Percentiles rank a stretch among this genome's conserved stretches.
Evolutionary conservation across 2,888 invertebrate genomes (phyloP).

Genomic region (Cryptus viduatorius): DNA sequence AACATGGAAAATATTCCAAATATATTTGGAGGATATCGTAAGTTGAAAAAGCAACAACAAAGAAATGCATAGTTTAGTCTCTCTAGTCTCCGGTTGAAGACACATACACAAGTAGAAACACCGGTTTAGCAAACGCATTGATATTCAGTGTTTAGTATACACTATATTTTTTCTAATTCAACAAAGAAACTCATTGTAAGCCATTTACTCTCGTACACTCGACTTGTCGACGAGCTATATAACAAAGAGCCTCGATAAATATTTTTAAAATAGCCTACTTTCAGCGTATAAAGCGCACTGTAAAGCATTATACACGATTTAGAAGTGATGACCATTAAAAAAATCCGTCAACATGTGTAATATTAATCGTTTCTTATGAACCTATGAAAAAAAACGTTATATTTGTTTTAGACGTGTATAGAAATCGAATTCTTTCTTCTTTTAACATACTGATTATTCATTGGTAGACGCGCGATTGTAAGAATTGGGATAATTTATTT

Average conservation of each 20-base stretch:
- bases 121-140: constrained; percentile 48
- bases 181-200: constrained; percentile 23
- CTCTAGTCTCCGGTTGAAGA: constrained; percentile 54
- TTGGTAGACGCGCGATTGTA: background rate
- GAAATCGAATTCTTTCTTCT: background rate
- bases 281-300: constrained; percentile 39
- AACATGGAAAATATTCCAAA: constrained; percentile 20
- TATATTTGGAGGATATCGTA: background rate
- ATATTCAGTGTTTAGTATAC: constrained; percentile 18
- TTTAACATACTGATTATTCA: background rate
- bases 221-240: background rate
- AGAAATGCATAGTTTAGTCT: constrained; percentile 37
- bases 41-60: constrained; percentile 24
- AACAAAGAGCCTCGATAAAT: constrained; percentile 24
- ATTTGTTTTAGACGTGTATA: background rate
- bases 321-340: constrained; percentile 39
- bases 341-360: constrained; percentile 22
- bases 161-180: constrained; percentile 62
- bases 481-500: background rate
- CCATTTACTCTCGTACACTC: constrained; percentile 16
- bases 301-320: constrained; percentile 21
- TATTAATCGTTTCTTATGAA: background rate
- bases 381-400: background rate
- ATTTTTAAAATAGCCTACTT: constrained; percentile 56
- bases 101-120: constrained; percentile 1